phyloP scores from a whole-genome alignment of 2,888 invertebrate genomes.

The Hedya salicella region DNA sequence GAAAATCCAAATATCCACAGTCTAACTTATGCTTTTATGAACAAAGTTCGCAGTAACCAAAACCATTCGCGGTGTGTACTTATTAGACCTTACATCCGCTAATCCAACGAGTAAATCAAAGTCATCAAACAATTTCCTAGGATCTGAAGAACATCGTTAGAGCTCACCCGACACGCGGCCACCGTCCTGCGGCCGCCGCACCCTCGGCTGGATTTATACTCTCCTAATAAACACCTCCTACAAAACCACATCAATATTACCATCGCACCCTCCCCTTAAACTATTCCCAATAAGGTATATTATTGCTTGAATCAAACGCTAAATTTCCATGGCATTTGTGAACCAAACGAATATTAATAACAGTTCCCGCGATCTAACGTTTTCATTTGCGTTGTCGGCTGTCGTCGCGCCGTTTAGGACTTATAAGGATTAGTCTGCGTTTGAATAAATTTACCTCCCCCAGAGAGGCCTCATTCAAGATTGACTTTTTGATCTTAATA shows the following conservation, averaged over 20 bases:
- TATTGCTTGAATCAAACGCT: conserved; percentile 1
- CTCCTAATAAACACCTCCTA: conserved; percentile 80
- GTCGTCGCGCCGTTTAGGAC: conserved; percentile 62
- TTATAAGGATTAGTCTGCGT: conserved; percentile 53
- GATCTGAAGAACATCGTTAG: conserved; percentile 75
- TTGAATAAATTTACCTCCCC: conserved; percentile 47
- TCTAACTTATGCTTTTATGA: too few species aligned
- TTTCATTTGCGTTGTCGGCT: conserved; percentile 69
- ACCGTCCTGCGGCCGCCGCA: conserved; percentile 68
- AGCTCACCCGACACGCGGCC: conserved; percentile 75
- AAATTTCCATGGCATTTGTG: conserved; percentile 6
- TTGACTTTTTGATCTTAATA: neutral
- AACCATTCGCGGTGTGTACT: neutral
- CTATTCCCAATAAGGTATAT: neutral
- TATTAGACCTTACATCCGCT: conserved; percentile 43
- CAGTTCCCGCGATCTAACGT: conserved; percentile 68
- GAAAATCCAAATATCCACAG: too few species aligned
- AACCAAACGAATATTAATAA: conserved; percentile 80
- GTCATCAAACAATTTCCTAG: conserved; percentile 67
- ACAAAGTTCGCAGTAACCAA: neutral
- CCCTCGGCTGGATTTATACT: conserved; percentile 68
- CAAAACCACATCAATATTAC: conserved; percentile 44
- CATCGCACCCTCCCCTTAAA: neutral
- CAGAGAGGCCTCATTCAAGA: neutral
- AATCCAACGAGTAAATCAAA: conserved; percentile 79